phyloP scores from a whole-genome alignment of 2,797 vertebrate genomes.

The Hippoglossus hippoglossus region DNA sequence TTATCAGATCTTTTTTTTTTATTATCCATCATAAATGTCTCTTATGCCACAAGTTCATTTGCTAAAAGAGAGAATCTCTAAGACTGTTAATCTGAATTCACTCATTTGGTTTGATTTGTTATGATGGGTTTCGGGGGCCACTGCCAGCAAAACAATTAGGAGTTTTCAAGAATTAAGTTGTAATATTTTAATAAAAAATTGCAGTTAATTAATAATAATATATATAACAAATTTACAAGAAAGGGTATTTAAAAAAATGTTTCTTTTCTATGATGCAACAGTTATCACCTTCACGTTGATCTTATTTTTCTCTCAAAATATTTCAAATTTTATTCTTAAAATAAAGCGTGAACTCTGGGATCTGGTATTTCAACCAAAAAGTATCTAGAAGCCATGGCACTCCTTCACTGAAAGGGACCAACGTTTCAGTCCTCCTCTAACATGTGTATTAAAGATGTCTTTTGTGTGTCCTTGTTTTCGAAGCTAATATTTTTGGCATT shows the following conservation, averaged over 20 bases:
- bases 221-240: background rate
- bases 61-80: slow-evolving; percentile 1
- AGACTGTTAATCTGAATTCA: slow-evolving; percentile 9
- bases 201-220: too few species aligned
- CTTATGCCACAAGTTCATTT: slow-evolving; percentile 6
- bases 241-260: background rate
- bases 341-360: slow-evolving; percentile 58
- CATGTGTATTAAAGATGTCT: slow-evolving; percentile 64
- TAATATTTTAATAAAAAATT: slow-evolving; percentile 6
- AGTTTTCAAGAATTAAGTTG: background rate
- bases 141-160: background rate
- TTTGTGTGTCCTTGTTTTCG: slow-evolving; percentile 66
- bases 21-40: background rate
- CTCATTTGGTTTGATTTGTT: slow-evolving; percentile 6
- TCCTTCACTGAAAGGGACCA: slow-evolving; percentile 67
- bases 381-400: slow-evolving; percentile 54
- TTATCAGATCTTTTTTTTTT: background rate
- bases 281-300: too few species aligned
- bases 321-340: background rate
- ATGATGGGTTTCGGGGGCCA: background rate
- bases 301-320: background rate
- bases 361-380: slow-evolving; percentile 69
- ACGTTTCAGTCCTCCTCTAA: slow-evolving; percentile 59
- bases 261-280: background rate
- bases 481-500: slow-evolving; percentile 76